These are phyloP conservation scores for Heliconius ethilla DNA, from an alignment of 2,888 invertebrate species.

Conservation along the genomic window DNA sequence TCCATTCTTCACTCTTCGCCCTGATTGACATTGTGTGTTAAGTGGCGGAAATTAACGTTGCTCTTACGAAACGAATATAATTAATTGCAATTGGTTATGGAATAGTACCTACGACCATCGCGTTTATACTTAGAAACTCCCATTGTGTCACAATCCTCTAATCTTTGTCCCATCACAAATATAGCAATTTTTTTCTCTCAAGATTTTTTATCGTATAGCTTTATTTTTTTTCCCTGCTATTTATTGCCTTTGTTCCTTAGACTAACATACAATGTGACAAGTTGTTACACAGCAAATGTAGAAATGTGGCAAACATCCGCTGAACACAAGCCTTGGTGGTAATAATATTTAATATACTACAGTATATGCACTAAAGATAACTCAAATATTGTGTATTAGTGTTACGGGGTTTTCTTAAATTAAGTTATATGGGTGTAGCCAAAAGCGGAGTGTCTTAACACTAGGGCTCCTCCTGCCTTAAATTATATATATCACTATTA, in stretches of 20 bases:
- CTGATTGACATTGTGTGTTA: neutral
- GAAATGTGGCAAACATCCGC: conserved; percentile 63
- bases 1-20: neutral
- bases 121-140: neutral
- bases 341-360: conserved; percentile 49
- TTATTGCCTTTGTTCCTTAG: conserved; percentile 52
- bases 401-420: neutral
- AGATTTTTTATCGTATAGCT: neutral
- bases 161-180: neutral
- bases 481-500: too few relatives aligned
- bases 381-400: neutral
- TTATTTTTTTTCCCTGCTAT: neutral
- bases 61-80: neutral
- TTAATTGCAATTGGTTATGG: neutral
- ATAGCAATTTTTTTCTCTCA: neutral
- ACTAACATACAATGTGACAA: conserved; percentile 62
- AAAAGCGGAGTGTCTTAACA: too few relatives aligned
- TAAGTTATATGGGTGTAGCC: too few relatives aligned
- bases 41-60: neutral
- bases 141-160: neutral
- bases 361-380: neutral
- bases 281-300: conserved; percentile 66
- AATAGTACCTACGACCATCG: neutral
- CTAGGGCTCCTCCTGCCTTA: too few relatives aligned
- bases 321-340: conserved; percentile 70